Evolutionary conservation across 23 tunicate genomes (phyloP), one percentile per base, ranked within the genome.

Genomic region (Corella eumyota): DNA sequence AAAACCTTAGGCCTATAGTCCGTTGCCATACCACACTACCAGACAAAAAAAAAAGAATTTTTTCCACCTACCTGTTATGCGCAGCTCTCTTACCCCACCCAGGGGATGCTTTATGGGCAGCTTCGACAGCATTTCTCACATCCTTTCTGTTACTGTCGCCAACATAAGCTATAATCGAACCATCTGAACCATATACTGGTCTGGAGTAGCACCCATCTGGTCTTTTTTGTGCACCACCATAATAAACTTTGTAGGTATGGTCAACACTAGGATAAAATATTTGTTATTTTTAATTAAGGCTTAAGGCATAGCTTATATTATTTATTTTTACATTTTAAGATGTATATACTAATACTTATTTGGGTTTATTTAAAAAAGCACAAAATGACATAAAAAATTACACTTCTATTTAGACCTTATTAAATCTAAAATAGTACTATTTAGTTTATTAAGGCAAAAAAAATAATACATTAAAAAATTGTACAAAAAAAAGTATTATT

Each of bases 31-130:
- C n/a, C n/a, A n/a, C n/a, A n/a, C n/a, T n/a, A n/a, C n/a, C n/a
- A n/a, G n/a, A n/a, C n/a, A n/a, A n/a, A n/a, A n/a, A n/a, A n/a
- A n/a, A n/a, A n/a, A n/a, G n/a, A n/a, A n/a, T n/a, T n/a, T n/a
- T n/a, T n/a, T 40, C 15, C 11, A 9, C 48, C 48, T 40, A 84
- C 94, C 94, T 77, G 57, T 90, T 90, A 34, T 90, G 97, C 24
- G 97, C 78, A 1, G 97, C 97, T 80, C 97, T 63, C 32, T 90
- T 90, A 31, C 91, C 84, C 97, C 97, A 90, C 30, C 97, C 97
- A 44, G 91, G 76, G 68, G 84, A 69, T 36, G 97, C 97, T 69
- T 80, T 80, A 33, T 69, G 91, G 3, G 97, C 97, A 19, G 83
- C 91, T 74, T 80, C 97, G 13, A 90, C 97, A 5, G 97, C 97